Evolutionary conservation across 2,797 vertebrate genomes (phyloP).

Genomic region (Novumbra hubbsi): DNA sequence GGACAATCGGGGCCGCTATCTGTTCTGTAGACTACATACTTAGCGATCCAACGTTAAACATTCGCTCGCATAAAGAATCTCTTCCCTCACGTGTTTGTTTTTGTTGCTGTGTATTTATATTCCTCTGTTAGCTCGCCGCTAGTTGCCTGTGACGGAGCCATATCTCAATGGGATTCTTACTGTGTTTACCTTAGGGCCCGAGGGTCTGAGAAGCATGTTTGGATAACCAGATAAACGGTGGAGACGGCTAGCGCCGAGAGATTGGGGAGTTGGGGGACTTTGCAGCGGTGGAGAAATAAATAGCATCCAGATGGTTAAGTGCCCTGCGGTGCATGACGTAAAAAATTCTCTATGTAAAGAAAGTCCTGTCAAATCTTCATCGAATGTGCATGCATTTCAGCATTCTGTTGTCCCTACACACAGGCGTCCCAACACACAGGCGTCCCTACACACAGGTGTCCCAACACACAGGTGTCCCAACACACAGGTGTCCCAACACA

Average conservation of each 20-base stretch:
- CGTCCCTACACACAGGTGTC: not conserved
- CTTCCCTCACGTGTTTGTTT: not conserved
- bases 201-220: slow-evolving; percentile 27
- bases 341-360: not conserved
- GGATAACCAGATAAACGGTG: slow-evolving; percentile 29
- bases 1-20: slow-evolving; percentile 3
- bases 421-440: not conserved
- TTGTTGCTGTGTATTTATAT: slow-evolving; percentile 5
- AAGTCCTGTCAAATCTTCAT: not conserved
- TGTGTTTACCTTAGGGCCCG: slow-evolving; percentile 16
- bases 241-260: not conserved
- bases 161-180: not conserved
- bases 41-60: not conserved
- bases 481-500: too few species aligned
- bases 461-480: too few species aligned
- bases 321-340: not conserved
- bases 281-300: not conserved
- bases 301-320: not conserved
- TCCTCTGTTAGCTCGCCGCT: not conserved
- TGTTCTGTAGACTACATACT: slow-evolving; percentile 2
- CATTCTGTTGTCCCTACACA: not conserved
- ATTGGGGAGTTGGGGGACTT: not conserved
- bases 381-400: slow-evolving; percentile 12
- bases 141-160: not conserved
- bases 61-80: slow-evolving; percentile 1